Base-by-base conservation (phyloP, 2,888 invertebrate species). In the Drosophila lacicola region DNA sequence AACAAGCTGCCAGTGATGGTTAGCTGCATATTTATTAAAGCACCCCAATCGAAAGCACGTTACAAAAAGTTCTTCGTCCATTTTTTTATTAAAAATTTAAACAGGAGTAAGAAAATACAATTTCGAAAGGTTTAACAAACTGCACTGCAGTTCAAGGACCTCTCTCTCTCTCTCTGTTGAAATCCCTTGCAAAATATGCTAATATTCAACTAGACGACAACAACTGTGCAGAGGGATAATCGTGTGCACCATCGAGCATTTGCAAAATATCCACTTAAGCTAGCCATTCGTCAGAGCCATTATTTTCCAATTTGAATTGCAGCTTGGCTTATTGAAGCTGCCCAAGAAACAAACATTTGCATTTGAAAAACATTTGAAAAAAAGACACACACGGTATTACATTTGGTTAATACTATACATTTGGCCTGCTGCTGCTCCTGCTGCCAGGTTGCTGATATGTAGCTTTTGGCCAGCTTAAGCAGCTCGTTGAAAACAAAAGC, bases 401-500 rank as follows among this genome's bases (percentile, higher is more conserved):
- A 10, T 45, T 54, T 41, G 10, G 13, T 9, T 51, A 42, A 14
- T 45, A 54, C 49, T 44, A 17, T 17, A 45, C 42, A 37, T 47
- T 33, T 19, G 39, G 60, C 9, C 51, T 14, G 42, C 25, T 14
- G 2, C 25, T 25, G 25, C 6, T 25, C 8, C 45, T 39, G 39
- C 44, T 71, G 53, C 17, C 41, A 33, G 46, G 37, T 34, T 66
- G 70, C 62, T 69, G 76, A 77, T 77, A 76, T 77, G 70, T 77
- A 70, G 62, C 65, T 76, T 72, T 69, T 62, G 73, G 64, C 55
- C 65, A 66, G 77, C 65, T 74, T 74, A 70, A 14, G 19, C 62
- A 66, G 74, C 37, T 70, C 54, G 54, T 66, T 65, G 61, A 57
- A 54, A 63, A 44, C 33, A 66, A 45, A 46, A 37, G 53, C 47